These are phyloP conservation scores for Leptobrachium ailaonicum DNA, from an alignment of 2,113 vertebrate genomes.

Conservation along the genomic window DNA sequence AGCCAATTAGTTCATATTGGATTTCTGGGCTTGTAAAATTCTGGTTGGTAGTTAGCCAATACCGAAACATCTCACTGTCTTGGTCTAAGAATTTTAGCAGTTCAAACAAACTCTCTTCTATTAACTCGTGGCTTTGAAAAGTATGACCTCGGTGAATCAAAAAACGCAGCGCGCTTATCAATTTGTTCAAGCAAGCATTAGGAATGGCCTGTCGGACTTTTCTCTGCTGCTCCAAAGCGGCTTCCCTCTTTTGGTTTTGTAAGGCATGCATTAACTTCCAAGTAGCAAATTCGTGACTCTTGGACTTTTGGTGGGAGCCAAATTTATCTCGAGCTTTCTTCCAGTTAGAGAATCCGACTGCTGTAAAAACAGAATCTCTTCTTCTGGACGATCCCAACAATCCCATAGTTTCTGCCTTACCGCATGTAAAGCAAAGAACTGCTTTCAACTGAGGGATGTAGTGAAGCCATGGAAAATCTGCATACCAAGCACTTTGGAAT, in stretches of 20 bases:
- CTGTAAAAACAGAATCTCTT: conserved; percentile 42
- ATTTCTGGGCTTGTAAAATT: conserved; percentile 34
- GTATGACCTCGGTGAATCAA: conserved; percentile 40
- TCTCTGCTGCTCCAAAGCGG: conserved; percentile 35
- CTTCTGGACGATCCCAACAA: conserved; percentile 20
- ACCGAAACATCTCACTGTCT: conserved; percentile 25
- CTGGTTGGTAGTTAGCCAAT: conserved; percentile 37
- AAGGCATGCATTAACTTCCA: conserved; percentile 42
- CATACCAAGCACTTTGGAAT: conserved; percentile 42
- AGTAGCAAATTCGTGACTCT: conserved; percentile 40
- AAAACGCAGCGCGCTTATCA: conserved; percentile 15
- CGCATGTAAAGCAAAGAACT: conserved; percentile 41
- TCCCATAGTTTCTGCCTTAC: conserved; percentile 39
- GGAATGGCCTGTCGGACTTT: conserved; percentile 41
- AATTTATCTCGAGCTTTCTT: conserved; percentile 40
- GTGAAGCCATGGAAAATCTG: conserved; percentile 42
- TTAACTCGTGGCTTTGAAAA: conserved; percentile 38
- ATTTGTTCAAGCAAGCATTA: conserved; percentile 16
- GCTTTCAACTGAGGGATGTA: conserved; percentile 29
- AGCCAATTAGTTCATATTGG: conserved; percentile 35
- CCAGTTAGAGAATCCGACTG: conserved; percentile 34
- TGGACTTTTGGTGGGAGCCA: conserved; percentile 40
- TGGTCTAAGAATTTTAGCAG: conserved; percentile 35
- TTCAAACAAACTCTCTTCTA: conserved; percentile 41
- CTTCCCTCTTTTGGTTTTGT: conserved; percentile 40